Evolutionary conservation across 2,797 vertebrate species (phyloP).

Genomic region (Tarsius wallacei): DNA sequence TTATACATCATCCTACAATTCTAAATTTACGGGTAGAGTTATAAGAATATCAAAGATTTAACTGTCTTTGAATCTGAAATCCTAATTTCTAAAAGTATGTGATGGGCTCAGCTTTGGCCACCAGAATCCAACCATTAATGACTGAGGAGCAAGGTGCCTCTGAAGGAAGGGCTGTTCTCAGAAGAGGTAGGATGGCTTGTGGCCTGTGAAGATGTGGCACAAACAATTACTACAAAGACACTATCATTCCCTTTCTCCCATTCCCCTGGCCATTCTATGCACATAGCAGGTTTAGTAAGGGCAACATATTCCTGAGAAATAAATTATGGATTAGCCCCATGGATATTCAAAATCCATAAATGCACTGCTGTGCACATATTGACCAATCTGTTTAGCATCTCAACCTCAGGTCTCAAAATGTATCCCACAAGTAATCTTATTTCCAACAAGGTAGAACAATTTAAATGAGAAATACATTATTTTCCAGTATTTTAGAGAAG

Average conservation of each 20-base stretch:
- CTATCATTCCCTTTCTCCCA: neutral
- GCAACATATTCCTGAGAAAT: slow-evolving; percentile 11
- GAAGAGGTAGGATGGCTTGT: too few relatives aligned
- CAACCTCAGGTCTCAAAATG: too few relatives aligned
- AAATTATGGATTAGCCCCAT: neutral
- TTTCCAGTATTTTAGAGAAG: neutral
- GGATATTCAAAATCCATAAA: neutral
- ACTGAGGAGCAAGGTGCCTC: neutral
- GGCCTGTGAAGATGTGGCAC: neutral
- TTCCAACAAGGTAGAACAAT: too few relatives aligned
- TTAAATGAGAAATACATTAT: neutral
- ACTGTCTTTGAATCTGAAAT: neutral
- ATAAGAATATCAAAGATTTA: neutral
- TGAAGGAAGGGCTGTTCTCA: neutral
- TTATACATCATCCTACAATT: neutral
- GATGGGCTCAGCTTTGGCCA: neutral
- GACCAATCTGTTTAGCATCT: too few relatives aligned
- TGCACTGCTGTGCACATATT: too few relatives aligned
- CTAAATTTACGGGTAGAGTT: neutral
- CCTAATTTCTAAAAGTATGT: neutral
- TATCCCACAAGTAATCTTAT: too few relatives aligned
- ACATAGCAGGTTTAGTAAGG: neutral
- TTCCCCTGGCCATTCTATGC: neutral
- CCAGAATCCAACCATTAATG: neutral
- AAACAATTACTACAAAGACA: neutral